phyloP scores from a whole-genome alignment of 2,797 vertebrate species.

The Tokudaia muenninki region DNA sequence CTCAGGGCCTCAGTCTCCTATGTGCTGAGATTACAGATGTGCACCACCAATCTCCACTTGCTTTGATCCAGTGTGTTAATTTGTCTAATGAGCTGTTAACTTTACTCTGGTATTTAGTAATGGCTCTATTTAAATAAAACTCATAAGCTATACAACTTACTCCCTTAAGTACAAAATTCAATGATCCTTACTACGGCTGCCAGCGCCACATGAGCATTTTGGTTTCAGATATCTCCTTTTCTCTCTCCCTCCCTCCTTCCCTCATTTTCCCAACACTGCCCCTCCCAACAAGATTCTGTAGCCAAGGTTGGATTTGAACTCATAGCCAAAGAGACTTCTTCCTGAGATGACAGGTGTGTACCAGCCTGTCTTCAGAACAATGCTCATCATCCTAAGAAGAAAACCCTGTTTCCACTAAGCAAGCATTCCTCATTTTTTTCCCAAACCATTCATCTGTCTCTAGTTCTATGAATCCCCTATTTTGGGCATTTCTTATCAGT shows the following conservation, averaged over 20 bases:
- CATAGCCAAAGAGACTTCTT: neutral
- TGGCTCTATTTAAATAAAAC: conserved; percentile 13
- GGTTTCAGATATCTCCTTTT: neutral
- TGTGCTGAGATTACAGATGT: neutral
- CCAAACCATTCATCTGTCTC: neutral
- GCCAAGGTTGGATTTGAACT: neutral
- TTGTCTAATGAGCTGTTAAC: neutral
- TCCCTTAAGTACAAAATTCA: neutral
- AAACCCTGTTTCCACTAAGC: neutral
- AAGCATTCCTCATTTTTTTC: neutral
- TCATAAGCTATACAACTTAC: conserved; percentile 6
- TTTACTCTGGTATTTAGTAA: neutral
- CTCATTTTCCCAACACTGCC: neutral
- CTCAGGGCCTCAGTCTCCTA: neutral
- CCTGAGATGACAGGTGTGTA: neutral
- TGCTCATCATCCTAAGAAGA: conserved; percentile 29
- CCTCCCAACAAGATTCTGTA: neutral
- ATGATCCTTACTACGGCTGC: neutral
- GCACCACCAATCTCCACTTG: neutral
- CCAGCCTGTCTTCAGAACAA: neutral
- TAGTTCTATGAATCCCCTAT: neutral
- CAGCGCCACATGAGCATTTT: neutral
- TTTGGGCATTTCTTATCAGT: neutral
- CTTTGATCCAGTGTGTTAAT: neutral
- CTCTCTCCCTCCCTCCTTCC: neutral